Base-by-base conservation (phyloP, 2,888 invertebrate species). In the Aquatica leii region DNA sequence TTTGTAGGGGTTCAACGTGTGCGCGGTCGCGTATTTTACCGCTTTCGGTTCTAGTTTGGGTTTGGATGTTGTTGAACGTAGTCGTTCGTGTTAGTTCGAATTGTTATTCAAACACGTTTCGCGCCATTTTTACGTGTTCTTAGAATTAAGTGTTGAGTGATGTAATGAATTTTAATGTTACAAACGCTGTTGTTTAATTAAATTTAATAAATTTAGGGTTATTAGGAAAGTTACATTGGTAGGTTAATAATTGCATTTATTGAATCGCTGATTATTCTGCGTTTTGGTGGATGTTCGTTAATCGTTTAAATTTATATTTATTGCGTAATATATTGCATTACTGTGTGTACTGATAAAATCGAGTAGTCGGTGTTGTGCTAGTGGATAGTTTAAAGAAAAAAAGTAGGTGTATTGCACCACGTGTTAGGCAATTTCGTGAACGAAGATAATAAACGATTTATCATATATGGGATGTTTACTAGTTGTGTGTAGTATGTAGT, bases 21-120 rank as follows among this genome's bases (percentile, higher is more conserved):
- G 59, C 59, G 64, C 64, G 59, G 64, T 64, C 64, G 59, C 64
- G 56, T 64, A 59, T 64, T 59, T 53, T 55, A 41, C 21, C 41
- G 51, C 35, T 46, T 50, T 59, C 64, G 55, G 51, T 51, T 40
- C 59, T 64, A 64, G 59, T 63, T 59, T 35, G 46, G 40, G 41
- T 64, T 59, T 59, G 37, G 59, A 49, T 53, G 34, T 46, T 46
- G 18, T 46, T 20, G 20, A 17, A 46, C 18, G 46, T 46, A 46
- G 46, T 17, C 8, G 46, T 20, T 17, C 11, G 11, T 18, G 46
- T 46, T 46, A 41, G 41, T 12, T 14, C 31, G 49, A 50, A 43
- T 24, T 31, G 46, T 11, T 4, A 18, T 18, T 17, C 18, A 46
- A 53, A 37, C 12, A 24, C 52, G 48, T 54, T 63, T 63, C 63